Conservation (phyloP, 2,797 vertebrate species). For the Knipowitschia caucasica region DNA sequence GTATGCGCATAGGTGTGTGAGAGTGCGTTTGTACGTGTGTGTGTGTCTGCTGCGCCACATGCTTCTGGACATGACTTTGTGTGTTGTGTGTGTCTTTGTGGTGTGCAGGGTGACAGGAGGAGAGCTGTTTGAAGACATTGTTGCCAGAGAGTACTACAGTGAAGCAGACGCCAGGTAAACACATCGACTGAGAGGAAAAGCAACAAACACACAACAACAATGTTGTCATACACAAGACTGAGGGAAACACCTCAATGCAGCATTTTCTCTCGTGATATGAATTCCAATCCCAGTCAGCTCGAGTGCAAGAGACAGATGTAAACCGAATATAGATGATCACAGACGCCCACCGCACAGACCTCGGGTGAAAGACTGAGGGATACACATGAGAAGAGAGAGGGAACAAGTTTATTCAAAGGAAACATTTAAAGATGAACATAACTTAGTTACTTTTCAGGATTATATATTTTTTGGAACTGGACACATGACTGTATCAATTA, state of each 20-base stretch:
- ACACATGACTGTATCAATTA: too few relatives aligned
- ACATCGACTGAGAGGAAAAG: conserved; percentile 18
- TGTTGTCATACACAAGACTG: conserved; percentile 13
- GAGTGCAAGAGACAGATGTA: conserved; percentile 39
- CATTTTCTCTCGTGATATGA: conserved; percentile 21
- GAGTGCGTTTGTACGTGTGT: conserved; percentile 25
- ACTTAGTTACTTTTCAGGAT: too few relatives aligned
- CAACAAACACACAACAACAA: conserved; percentile 21
- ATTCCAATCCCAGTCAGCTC: conserved; percentile 25
- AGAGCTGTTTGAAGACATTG: conserved; percentile 96
- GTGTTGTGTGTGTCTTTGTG: conserved; percentile 9
- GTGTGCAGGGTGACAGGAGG: conserved; percentile 89
- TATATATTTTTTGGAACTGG: too few relatives aligned
- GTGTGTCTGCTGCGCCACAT: conserved; percentile 20
- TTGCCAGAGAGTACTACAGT: conserved; percentile 97
- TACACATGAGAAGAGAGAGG: conserved; percentile 44
- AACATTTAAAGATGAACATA: too few relatives aligned
- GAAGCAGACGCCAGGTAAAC: conserved; percentile 95
- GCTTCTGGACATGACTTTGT: neutral
- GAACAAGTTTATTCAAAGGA: conserved; percentile 23
- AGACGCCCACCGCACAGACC: conserved; percentile 42
- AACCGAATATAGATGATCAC: conserved; percentile 27
- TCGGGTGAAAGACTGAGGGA: conserved; percentile 62
- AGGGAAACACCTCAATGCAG: conserved; percentile 19
- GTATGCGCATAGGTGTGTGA: too few relatives aligned